Percentiles rank a stretch among this genome's conserved stretches.
phyloP scores from a whole-genome alignment of 2,888 invertebrate genomes.

The Microplitis deprimator region DNA sequence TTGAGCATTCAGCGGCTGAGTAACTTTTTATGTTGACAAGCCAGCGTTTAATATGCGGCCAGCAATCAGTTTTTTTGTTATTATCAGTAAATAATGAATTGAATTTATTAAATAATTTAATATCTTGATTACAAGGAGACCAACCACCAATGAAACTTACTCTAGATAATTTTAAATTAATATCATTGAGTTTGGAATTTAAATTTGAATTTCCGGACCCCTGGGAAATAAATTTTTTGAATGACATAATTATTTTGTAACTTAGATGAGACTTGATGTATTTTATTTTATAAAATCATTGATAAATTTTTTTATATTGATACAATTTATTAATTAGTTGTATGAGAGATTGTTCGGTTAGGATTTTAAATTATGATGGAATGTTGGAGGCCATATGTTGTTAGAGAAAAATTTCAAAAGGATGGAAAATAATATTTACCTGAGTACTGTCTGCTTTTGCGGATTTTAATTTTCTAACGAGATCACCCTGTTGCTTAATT shows the following conservation, averaged over 20 bases:
- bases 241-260: too few relatives aligned
- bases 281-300: too few relatives aligned
- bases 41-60: constrained; percentile 75
- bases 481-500: constrained; percentile 84
- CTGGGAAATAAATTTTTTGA: not conserved
- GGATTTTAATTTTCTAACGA: constrained; percentile 86
- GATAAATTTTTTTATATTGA: not conserved
- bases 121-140: constrained; percentile 74
- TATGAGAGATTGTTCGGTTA: constrained; percentile 24
- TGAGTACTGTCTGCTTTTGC: constrained; percentile 84
- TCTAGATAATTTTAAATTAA: constrained; percentile 72
- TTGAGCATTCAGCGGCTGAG: constrained; percentile 72
- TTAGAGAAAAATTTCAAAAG: not conserved
- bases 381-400: not conserved
- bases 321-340: not conserved
- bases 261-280: too few relatives aligned
- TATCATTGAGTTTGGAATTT: not conserved
- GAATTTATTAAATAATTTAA: constrained; percentile 68
- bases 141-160: constrained; percentile 76
- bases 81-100: constrained; percentile 58
- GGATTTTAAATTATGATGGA: not conserved
- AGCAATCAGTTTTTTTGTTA: constrained; percentile 70
- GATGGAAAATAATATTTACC: constrained; percentile 72
- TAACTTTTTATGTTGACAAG: constrained; percentile 77
- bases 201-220: not conserved